Percentiles rank a stretch among this genome's conserved stretches.
Evolutionary conservation across 2,797 vertebrate genomes (phyloP).

Genomic region (Jordanella pulchra): DNA sequence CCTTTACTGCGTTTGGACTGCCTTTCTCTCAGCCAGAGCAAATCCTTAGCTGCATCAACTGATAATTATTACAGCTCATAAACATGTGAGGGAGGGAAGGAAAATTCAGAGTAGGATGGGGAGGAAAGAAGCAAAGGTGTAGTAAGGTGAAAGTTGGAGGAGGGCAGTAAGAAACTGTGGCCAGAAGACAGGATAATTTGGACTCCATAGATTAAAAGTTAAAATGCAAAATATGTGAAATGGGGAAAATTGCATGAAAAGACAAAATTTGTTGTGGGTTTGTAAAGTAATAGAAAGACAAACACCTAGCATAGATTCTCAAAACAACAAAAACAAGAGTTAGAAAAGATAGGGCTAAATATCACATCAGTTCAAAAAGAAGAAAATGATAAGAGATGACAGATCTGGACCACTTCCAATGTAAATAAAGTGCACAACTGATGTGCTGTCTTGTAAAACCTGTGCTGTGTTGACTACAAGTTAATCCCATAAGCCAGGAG

Average conservation of each 20-base stretch:
- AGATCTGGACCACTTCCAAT: constrained; percentile 59
- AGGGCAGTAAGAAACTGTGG: constrained; percentile 15
- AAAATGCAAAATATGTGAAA: constrained; percentile 15
- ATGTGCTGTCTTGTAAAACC: not conserved
- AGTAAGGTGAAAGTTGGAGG: constrained; percentile 23
- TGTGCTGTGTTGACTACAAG: constrained; percentile 16
- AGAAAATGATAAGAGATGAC: constrained; percentile 51
- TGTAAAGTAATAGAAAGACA: constrained; percentile 5
- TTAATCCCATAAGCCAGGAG: constrained; percentile 56
- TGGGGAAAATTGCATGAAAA: constrained; percentile 14
- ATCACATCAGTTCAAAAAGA: constrained; percentile 35
- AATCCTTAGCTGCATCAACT: constrained; percentile 41
- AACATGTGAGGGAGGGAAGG: constrained; percentile 34
- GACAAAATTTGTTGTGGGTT: not conserved
- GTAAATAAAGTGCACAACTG: constrained; percentile 55
- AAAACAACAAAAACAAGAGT: constrained; percentile 2
- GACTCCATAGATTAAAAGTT: constrained; percentile 8
- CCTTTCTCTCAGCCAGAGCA: constrained; percentile 36
- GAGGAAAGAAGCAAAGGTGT: constrained; percentile 18
- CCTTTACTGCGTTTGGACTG: constrained; percentile 45
- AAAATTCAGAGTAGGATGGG: constrained; percentile 28
- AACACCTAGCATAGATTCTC: constrained; percentile 1
- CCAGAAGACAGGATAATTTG: constrained; percentile 20
- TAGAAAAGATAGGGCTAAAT: constrained; percentile 22
- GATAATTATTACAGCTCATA: constrained; percentile 61